Conservation (phyloP, 2,888 invertebrate species). For the Diloba caeruleocephala region DNA sequence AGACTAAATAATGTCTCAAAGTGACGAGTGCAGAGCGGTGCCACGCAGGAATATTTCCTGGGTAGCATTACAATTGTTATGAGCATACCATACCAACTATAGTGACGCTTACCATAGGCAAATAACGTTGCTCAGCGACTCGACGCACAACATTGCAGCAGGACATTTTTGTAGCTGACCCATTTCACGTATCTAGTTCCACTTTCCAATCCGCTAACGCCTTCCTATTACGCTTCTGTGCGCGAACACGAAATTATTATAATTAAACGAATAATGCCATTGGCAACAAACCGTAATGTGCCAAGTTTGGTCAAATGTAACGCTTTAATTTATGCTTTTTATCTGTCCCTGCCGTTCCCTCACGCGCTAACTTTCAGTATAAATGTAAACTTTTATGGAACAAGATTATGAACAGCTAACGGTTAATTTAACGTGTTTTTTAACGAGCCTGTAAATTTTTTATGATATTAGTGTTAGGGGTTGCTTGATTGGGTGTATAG, state of each 20-base stretch:
- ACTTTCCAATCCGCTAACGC: too few species aligned
- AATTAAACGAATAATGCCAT: constrained; percentile 61
- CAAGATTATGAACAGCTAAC: constrained; percentile 43
- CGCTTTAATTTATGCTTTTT: constrained; percentile 72
- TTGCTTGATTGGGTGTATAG: constrained; percentile 3
- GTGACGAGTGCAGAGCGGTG: too few species aligned
- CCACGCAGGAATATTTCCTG: too few species aligned
- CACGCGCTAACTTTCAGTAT: constrained; percentile 49
- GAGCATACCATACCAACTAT: too few species aligned
- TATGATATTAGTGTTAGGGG: constrained; percentile 1
- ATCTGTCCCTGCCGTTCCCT: constrained; percentile 59
- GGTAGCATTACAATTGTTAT: too few species aligned
- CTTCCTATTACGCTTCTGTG: constrained; percentile 4
- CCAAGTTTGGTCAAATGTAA: constrained; percentile 71
- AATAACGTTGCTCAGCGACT: too few species aligned
- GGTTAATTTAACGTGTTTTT: constrained; percentile 42
- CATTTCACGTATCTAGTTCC: too few species aligned
- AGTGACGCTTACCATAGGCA: too few species aligned
- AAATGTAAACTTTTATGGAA: constrained; percentile 49
- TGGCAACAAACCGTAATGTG: constrained; percentile 64
- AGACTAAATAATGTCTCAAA: too few species aligned
- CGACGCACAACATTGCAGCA: too few species aligned
- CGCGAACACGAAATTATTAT: constrained; percentile 62
- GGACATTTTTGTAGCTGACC: too few species aligned
- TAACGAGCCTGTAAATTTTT: constrained; percentile 22